Evolutionary conservation across 1,140 invertebrate species (phyloP), one percentile per base, ranked within the genome.

Genomic region (Bombus terrestris): DNA sequence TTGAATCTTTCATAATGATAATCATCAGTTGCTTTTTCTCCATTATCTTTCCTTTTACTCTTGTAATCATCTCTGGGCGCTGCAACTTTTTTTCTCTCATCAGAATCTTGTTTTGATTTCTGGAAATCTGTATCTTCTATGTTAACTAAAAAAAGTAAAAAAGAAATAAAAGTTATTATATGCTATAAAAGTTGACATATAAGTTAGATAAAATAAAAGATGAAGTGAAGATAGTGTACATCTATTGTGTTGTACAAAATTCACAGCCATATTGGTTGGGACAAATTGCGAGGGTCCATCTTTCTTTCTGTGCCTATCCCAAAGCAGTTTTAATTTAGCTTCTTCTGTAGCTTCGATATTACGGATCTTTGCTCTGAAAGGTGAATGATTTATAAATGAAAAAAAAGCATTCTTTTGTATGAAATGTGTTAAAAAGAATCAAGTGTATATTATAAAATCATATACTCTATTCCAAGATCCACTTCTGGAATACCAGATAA

Each of bases 401-500:
- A n/a, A 35, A 35, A 13, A 66, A 8, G 59, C 9, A 8, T 32
- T 62, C 5, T 12, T 43, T 28, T n/a, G 73, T 22, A 8, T 68
- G 35, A 25, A 83, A 81, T 32, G 72, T 35, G 37, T 69, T 47
- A 57, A 39, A 62, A 22, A 35, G 57, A 53, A 53, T 10, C n/a
- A 77, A 66, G 13, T 39, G 73, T 68, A 25, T 41, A 57, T 39
- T 39, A n/a, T 12, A 81, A 53, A n/a, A 32, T 3, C 4, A 81
- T 96, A 96, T 95, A 98, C 97, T 99, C 98, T 90, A 99, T 99
- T 62, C 99, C 99, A 68, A 99, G 96, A 96, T 99, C 99, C 3
- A 99, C 98, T 96, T 99, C 99, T n/a, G 99, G 99, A 88, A 99
- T 99, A 80, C 99, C 99, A 93, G 98, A 99, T 5, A 99, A 96